phyloP scores from a whole-genome alignment of 1,140 invertebrate genomes.

The Battus philenor region DNA sequence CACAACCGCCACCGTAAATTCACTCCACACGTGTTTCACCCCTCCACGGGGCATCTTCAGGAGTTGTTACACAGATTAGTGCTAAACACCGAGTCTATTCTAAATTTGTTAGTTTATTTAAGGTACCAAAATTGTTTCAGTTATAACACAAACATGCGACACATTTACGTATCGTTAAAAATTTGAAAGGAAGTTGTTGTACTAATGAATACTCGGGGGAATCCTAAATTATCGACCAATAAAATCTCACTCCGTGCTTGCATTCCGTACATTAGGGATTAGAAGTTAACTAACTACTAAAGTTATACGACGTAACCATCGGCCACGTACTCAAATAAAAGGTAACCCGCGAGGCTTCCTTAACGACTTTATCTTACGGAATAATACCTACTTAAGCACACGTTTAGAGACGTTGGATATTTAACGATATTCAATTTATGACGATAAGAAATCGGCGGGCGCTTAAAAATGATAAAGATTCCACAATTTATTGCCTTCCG shows the following conservation, averaged over 20 bases:
- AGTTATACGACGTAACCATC: conserved; percentile 57
- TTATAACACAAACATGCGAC: no score
- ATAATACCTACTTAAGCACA: conserved; percentile 62
- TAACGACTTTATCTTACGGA: conserved; percentile 66
- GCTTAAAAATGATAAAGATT: conserved; percentile 72
- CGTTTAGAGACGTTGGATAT: conserved; percentile 47
- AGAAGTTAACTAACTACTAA: conserved; percentile 45
- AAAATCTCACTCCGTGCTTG: conserved; percentile 34
- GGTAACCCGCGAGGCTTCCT: conserved; percentile 27
- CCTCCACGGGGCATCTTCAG: no score
- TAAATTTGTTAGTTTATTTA: no score
- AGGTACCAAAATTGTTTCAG: no score
- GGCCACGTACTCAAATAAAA: conserved; percentile 29
- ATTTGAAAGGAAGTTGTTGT: no score
- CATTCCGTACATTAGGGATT: conserved; percentile 41
- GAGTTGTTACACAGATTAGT: no score
- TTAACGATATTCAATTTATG: conserved; percentile 75
- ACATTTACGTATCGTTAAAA: no score
- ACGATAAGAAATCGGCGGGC: conserved; percentile 51
- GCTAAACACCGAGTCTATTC: no score
- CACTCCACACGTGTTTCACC: no score
- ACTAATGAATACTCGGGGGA: conserved; percentile 21
- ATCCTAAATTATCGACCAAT: conserved; percentile 46
- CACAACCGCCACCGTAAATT: no score
- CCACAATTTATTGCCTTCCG: conserved; percentile 61